phyloP scores from a whole-genome alignment of 2,113 vertebrate genomes.

The Sinocyclocheilus maitianheensis region DNA sequence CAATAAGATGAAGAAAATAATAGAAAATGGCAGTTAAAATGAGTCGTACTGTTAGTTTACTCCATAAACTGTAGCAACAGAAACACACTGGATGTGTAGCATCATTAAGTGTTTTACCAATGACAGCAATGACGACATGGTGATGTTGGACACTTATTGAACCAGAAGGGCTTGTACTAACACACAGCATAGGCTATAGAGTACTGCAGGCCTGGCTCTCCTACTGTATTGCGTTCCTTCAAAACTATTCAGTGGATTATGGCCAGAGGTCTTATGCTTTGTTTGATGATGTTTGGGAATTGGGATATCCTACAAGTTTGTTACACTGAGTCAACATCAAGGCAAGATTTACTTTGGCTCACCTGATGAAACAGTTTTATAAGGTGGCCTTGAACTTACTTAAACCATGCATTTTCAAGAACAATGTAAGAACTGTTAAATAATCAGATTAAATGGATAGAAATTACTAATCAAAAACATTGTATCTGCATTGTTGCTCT shows the following conservation, averaged over 20 bases:
- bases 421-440: not conserved
- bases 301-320: not conserved
- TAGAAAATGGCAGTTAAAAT: not conserved
- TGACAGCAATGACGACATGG: constrained; percentile 37
- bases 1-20: not conserved
- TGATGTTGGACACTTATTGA: constrained; percentile 29
- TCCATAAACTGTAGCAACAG: not conserved
- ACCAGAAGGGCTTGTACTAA: constrained; percentile 3
- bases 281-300: not conserved
- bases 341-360: not conserved
- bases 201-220: constrained; percentile 11
- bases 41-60: not conserved
- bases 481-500: not conserved
- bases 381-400: not conserved
- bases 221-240: not conserved
- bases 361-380: not conserved
- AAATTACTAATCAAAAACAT: not conserved
- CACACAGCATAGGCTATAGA: not conserved
- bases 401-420: not conserved
- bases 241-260: not conserved
- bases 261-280: not conserved
- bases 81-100: constrained; percentile 14
- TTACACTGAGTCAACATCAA: not conserved
- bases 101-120: constrained; percentile 14
- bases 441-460: not conserved